Base-by-base conservation (phyloP, 2,888 invertebrate genomes). In the Uloborus plumipes region DNA sequence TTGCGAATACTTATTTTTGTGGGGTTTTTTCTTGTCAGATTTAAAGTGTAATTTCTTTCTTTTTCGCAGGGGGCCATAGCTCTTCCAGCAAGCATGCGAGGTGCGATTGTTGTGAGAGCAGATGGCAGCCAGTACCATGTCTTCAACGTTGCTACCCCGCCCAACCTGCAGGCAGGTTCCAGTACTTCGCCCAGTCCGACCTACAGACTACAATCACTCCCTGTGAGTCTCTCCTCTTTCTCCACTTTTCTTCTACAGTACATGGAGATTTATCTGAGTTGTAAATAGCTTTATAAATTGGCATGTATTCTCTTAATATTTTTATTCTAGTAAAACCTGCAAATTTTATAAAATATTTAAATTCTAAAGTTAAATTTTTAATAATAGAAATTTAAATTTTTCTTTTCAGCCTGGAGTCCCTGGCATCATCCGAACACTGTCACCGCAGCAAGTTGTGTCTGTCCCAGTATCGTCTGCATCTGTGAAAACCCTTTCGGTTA, bases 71-170 rank as follows among this genome's bases (percentile, higher is more conserved):
- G 85, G 81, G 83, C 85, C 1, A 94, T 94, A 90, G 93, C 94
- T 89, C 92, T 95, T 86, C 95, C 94, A 91, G 93, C 94, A 87
- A 90, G 90, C 47, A 94, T 95, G 90, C 95, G 94, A 90, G 93
- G 94, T 85, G 95, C 96, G 89, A 92, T 98, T 89, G 92, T 98
- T 89, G 92, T 98, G 90, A 97, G 97, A 92, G 98, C 97, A 89
- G 98, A 98, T 91, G 97, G 95, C 92, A 98, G 98, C 88, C 96
- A 96, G 90, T 95, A 94, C 90, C 97, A 98, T 90, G 91, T 98
- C 89, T 91, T 98, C 89, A 93, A 96, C 89, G 94, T 96, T 87
- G 95, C 69, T 15, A n/a, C 69, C 55, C 64, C 95, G 86, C 94
- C 95, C 87, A 93, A 95, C 85, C 93, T 94, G 81, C 91, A 92